Evolutionary conservation across 2,888 invertebrate genomes (phyloP).

Genomic region (Habroteleia sp.): DNA sequence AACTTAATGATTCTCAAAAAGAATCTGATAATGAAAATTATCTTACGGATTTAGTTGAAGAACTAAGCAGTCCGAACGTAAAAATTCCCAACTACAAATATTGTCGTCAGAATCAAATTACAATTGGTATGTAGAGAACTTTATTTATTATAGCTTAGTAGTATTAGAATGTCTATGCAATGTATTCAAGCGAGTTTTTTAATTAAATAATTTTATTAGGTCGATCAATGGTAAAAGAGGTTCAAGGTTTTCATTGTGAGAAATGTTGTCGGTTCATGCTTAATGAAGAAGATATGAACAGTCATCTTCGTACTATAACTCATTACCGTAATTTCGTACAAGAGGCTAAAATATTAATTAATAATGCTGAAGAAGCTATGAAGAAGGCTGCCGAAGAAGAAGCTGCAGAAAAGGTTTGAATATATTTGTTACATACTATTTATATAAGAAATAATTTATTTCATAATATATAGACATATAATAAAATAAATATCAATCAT

Average conservation of each 20-base stretch:
- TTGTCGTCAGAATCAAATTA: slow-evolving; percentile 75
- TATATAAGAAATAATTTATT: too few species aligned
- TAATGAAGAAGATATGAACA: slow-evolving; percentile 76
- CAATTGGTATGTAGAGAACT: slow-evolving; percentile 32
- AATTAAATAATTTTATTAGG: too few species aligned
- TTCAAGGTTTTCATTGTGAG: slow-evolving; percentile 77
- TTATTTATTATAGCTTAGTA: too few species aligned
- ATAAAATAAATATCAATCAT: too few species aligned
- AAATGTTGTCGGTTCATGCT: slow-evolving; percentile 79
- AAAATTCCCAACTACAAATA: slow-evolving; percentile 78
- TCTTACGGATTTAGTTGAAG: slow-evolving; percentile 75
- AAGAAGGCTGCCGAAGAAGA: slow-evolving; percentile 64
- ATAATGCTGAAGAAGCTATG: slow-evolving; percentile 63
- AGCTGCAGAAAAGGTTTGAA: slow-evolving; percentile 69
- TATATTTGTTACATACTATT: too few species aligned
- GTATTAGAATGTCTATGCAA: too few species aligned
- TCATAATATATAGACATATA: too few species aligned
- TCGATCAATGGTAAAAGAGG: slow-evolving; percentile 77
- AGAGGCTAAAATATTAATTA: slow-evolving; percentile 75
- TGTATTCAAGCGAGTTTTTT: too few species aligned
- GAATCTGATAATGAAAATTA: slow-evolving; percentile 75
- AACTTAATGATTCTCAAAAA: slow-evolving; percentile 70
- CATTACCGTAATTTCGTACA: slow-evolving; percentile 78
- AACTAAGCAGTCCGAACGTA: slow-evolving; percentile 66
- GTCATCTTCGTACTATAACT: slow-evolving; percentile 76